Percentiles rank a stretch among this genome's conserved stretches.
These are phyloP conservation scores for Cecidostiba fungosa DNA, from an alignment of 2,888 invertebrate species.

Conservation along the genomic window DNA sequence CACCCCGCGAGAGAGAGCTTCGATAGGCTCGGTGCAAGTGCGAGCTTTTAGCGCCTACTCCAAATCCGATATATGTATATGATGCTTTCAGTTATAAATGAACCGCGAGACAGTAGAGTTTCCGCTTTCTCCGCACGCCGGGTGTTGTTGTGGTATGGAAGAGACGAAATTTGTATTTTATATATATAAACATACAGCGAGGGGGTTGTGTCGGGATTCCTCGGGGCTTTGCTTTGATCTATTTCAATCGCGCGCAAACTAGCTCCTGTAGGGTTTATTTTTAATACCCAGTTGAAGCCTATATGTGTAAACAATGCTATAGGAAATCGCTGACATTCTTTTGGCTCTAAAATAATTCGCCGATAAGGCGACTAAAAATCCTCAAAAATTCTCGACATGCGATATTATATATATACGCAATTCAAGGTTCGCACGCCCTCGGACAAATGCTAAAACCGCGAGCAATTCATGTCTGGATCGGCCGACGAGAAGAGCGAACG, in stretches of 20 bases:
- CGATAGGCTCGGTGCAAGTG: not conserved
- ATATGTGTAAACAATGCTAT: slow-evolving; percentile 47
- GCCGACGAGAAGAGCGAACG: not conserved
- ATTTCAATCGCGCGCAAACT: slow-evolving; percentile 44
- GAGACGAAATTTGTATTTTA: slow-evolving; percentile 44
- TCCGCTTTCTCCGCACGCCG: slow-evolving; percentile 50
- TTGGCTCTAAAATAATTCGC: not conserved
- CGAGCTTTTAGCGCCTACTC: slow-evolving; percentile 59
- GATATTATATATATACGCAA: not conserved
- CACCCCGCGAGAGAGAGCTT: not conserved
- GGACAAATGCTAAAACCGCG: not conserved
- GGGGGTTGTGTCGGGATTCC: slow-evolving; percentile 12
- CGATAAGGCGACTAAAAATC: not conserved
- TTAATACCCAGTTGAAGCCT: slow-evolving; percentile 29
- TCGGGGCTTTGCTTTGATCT: slow-evolving; percentile 54
- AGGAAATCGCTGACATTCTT: not conserved
- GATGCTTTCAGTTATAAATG: slow-evolving; percentile 47
- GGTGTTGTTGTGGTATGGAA: slow-evolving; percentile 17
- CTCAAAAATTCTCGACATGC: not conserved
- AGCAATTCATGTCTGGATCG: not conserved
- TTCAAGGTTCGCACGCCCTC: not conserved
- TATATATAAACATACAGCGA: not conserved
- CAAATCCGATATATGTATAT: slow-evolving; percentile 1
- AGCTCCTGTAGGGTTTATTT: slow-evolving; percentile 34
- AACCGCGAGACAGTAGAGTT: slow-evolving; percentile 36